Base-by-base conservation (phyloP, 2,797 vertebrate genomes). In the Mus spretus region DNA sequence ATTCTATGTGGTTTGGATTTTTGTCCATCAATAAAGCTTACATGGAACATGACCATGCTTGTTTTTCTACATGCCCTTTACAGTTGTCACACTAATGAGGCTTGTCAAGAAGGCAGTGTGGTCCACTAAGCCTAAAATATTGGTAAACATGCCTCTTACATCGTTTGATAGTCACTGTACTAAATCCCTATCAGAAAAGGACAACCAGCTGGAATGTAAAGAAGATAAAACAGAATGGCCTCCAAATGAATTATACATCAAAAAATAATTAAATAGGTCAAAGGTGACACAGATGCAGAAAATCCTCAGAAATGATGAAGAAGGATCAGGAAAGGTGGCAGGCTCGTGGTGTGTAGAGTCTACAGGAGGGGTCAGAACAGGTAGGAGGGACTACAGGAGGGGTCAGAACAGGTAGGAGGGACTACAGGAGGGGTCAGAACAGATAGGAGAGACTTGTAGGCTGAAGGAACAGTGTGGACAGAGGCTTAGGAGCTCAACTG, bases 91-190 rank as follows among this genome's bases (percentile, higher is more conserved):
- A 12, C 37, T 28, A 70, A 81, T 89, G 80, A 59, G 72, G 80
- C 59, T 37, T 63, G 40, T 63, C 67, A 40, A 31, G 11, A 6
- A 67, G 10, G 67, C 2, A 55, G 55, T 22, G 44, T 14, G 24
- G 79, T 28, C 61, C 17, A 15, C 61, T 75, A 81, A 95, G 24
- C 80, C 84, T 65, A 90, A 79, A 70, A 80, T 79, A 95, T 65
- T 70, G 72, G 59, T 37, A 17, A 92, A 77, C 61, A 44, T 13
- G 12, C 59, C 40, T 61, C 96, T 85, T 34, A 61, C 22, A 44
- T 28, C 53, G 26, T 65, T 90, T 81, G 44, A 82, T 40, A 65
- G 84, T 0, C 13, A 13, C 74, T 63, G 17, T 53, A 88, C 61
- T 70, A 34, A 83, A 63, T 67, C 8, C 19, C 57, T 75, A 19